phyloP scores from a whole-genome alignment of 2,113 vertebrate genomes.

The Corynorhinus townsendii region DNA sequence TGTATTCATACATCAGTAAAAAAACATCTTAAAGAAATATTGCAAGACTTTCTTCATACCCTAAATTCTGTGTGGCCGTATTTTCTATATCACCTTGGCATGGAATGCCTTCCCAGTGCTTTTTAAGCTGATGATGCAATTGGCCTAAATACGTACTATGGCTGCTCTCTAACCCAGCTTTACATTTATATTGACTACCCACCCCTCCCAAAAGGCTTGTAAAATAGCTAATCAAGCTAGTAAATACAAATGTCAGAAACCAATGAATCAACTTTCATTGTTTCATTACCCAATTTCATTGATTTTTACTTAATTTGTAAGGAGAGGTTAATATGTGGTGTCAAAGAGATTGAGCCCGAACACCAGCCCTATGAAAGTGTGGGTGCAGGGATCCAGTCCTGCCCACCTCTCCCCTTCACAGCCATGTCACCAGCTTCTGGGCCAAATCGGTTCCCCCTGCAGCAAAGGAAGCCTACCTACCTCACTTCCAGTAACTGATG shows the following conservation, averaged over 20 bases:
- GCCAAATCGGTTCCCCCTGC: neutral
- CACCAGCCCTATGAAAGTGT: neutral
- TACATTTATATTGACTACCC: neutral
- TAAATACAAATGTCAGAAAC: neutral
- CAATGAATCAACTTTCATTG: neutral
- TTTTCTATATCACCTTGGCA: neutral
- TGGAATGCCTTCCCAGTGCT: neutral
- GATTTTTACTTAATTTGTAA: neutral
- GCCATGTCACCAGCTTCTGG: neutral
- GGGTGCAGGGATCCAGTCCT: neutral
- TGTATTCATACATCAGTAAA: slow-evolving; percentile 25
- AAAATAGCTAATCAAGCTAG: neutral
- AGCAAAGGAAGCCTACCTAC: neutral
- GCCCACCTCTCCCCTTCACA: fast-evolving
- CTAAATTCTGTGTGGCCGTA: neutral
- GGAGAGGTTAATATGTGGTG: neutral
- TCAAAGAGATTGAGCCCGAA: neutral
- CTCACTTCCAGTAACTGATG: neutral
- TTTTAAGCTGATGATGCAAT: neutral
- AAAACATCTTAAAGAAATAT: slow-evolving; percentile 10
- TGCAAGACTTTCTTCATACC: neutral
- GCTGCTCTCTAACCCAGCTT: neutral
- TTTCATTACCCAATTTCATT: neutral
- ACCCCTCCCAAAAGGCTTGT: neutral
- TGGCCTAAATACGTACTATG: neutral